These are phyloP conservation scores for Spondyliosoma cantharus DNA, from an alignment of 2,797 vertebrate species.

Conservation along the genomic window DNA sequence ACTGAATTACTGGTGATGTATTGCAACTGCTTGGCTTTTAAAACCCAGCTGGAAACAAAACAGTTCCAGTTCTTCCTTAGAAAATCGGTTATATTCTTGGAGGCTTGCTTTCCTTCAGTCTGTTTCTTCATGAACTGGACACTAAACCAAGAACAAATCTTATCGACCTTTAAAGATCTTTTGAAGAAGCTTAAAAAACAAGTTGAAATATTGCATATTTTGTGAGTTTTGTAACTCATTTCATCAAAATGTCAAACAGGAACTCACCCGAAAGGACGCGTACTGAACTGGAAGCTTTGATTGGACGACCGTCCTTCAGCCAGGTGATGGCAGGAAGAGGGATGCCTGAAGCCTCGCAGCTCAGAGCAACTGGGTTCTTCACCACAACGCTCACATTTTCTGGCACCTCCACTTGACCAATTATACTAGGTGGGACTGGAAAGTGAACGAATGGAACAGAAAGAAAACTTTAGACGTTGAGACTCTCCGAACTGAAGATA, in stretches of 20 bases:
- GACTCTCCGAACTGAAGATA: background rate
- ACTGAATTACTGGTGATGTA: constrained; percentile 60
- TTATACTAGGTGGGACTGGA: constrained; percentile 91
- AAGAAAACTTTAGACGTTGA: background rate
- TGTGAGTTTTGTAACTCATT: background rate
- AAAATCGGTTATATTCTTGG: background rate
- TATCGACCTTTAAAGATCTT: background rate
- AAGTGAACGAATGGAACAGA: background rate
- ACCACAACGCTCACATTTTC: constrained; percentile 93
- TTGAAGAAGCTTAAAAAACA: background rate
- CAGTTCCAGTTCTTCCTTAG: constrained; percentile 11
- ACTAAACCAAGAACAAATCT: background rate
- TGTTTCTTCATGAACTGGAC: background rate
- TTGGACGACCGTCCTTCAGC: constrained; percentile 90
- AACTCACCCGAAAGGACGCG: constrained; percentile 91
- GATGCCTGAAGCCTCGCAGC: constrained; percentile 93
- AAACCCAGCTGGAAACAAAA: constrained; percentile 16
- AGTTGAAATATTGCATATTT: background rate
- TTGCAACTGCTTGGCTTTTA: constrained; percentile 43
- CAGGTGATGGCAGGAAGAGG: constrained; percentile 92
- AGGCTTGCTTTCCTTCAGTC: background rate
- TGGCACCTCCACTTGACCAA: constrained; percentile 81
- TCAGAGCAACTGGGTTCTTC: constrained; percentile 91
- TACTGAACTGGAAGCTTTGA: constrained; percentile 84
- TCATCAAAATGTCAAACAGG: constrained; percentile 2